phyloP scores from a whole-genome alignment of 2,797 vertebrate genomes.

The Margarornis squamiger region DNA sequence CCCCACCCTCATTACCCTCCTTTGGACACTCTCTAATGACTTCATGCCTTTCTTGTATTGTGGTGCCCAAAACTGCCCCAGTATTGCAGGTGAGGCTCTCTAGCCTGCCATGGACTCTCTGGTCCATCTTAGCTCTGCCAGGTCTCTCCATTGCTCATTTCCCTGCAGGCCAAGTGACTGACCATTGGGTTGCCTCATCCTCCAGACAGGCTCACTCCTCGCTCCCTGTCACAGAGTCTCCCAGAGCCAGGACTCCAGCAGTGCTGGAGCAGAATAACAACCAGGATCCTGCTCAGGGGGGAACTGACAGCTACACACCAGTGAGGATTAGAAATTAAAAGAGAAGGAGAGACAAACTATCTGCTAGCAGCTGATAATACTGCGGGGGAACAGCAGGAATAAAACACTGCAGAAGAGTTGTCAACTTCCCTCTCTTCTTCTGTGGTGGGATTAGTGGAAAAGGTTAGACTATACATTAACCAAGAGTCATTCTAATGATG shows the following conservation, averaged over 20 bases:
- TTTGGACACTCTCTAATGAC: background rate
- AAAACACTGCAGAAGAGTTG: conserved; percentile 8
- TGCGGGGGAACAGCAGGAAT: background rate
- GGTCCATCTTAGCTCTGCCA: background rate
- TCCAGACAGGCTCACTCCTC: rapidly evolving
- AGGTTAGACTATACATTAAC: conserved; percentile 60
- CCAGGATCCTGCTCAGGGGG: background rate
- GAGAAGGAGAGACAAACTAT: background rate
- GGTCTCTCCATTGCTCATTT: background rate
- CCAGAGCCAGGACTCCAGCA: rapidly evolving
- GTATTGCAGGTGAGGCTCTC: background rate
- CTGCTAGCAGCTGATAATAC: conserved; percentile 27
- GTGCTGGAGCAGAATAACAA: background rate
- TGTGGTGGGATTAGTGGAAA: conserved; percentile 52
- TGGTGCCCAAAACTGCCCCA: background rate
- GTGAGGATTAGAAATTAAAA: background rate
- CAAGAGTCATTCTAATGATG: conserved; percentile 56
- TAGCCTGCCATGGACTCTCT: rapidly evolving
- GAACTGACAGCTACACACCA: background rate
- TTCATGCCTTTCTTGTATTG: background rate
- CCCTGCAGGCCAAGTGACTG: rapidly evolving
- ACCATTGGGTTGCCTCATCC: background rate
- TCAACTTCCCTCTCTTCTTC: conserved; percentile 10
- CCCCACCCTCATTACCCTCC: background rate
- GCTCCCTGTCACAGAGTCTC: background rate